Evolutionary conservation across 2,797 vertebrate species (phyloP).

Genomic region (Xenops minutus): DNA sequence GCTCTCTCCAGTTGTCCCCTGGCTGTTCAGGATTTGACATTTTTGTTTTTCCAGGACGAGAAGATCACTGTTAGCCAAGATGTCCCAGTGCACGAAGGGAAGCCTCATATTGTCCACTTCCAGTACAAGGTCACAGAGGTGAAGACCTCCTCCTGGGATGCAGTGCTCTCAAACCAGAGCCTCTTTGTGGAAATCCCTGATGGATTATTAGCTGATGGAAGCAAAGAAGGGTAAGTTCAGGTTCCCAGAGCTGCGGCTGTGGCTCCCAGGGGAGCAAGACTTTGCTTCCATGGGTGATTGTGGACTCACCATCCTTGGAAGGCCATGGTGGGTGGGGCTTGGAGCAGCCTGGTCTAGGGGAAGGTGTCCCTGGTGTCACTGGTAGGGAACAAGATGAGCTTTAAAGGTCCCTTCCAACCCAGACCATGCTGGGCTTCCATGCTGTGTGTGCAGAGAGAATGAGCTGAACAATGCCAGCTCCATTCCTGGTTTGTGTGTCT

Average conservation of each 20-base stretch:
- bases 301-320: neutral
- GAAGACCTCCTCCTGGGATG: conserved; percentile 90
- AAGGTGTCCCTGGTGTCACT: neutral
- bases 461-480: neutral
- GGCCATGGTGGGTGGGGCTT: neutral
- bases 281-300: neutral
- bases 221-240: conserved; percentile 91
- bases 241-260: accelerated
- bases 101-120: conserved; percentile 86
- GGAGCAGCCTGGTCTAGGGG: neutral
- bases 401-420: neutral
- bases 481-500: neutral
- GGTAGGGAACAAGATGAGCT: neutral
- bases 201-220: conserved; percentile 89
- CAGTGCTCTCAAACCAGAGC: conserved; percentile 86
- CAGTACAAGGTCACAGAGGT: conserved; percentile 92
- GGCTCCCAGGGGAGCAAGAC: neutral
- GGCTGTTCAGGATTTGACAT: neutral
- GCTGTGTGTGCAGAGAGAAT: neutral
- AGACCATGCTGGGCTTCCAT: neutral
- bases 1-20: neutral
- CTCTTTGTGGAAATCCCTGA: conserved; percentile 94
- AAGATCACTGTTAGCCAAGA: conserved; percentile 93
- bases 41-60: conserved; percentile 79
- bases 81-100: conserved; percentile 82